Evolutionary conservation across 2,113 vertebrate species (phyloP).

Genomic region (Aptenodytes forsteri): DNA sequence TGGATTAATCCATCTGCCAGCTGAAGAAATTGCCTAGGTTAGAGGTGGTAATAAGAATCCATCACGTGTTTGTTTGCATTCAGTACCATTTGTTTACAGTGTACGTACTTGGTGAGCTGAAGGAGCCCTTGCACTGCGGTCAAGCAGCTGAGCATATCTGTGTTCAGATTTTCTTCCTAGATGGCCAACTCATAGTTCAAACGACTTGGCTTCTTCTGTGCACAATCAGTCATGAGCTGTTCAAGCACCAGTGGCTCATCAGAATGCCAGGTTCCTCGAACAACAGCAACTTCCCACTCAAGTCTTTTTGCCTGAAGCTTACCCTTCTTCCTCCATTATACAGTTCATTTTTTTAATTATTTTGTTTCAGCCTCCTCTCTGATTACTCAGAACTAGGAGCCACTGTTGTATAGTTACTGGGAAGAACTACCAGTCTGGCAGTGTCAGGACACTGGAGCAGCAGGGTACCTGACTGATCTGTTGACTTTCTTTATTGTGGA

Average conservation of each 20-base stretch:
- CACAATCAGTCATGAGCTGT: background rate
- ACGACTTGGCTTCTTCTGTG: background rate
- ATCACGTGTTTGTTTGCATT: background rate
- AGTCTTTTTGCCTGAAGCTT: background rate
- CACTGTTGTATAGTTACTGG: background rate
- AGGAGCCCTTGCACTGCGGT: background rate
- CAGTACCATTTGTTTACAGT: background rate
- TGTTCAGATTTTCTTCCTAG: background rate
- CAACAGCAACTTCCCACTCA: background rate
- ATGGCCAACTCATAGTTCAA: background rate
- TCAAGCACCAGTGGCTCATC: background rate
- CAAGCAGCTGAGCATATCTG: rapidly evolving
- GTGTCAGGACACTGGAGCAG: background rate
- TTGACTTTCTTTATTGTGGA: background rate
- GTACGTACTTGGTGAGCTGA: background rate
- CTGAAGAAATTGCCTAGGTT: background rate
- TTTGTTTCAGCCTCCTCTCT: background rate
- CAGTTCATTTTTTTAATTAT: background rate
- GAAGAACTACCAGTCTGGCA: background rate
- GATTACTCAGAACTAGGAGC: background rate
- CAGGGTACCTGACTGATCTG: background rate
- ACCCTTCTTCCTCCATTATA: background rate
- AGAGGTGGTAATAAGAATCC: background rate
- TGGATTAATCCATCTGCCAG: background rate
- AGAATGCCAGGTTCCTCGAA: background rate